These are phyloP conservation scores for Tribolium castaneum DNA, from an alignment of 1,140 invertebrate genomes.

Conservation along the genomic window DNA sequence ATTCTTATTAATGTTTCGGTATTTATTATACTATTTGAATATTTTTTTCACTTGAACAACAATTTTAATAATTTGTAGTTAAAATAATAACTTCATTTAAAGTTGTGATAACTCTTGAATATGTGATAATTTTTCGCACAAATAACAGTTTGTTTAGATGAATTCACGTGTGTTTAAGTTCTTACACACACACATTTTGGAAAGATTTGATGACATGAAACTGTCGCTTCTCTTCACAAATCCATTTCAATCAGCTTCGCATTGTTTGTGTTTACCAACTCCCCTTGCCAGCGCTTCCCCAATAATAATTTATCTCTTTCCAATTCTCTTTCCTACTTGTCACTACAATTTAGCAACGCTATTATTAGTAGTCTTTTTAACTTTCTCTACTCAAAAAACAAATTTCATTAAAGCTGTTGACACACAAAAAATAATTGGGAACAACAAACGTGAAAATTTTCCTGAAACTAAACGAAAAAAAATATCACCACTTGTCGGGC, in stretches of 20 bases:
- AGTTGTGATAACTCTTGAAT: no score
- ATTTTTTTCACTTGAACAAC: no score
- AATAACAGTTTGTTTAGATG: no score
- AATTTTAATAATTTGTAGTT: no score
- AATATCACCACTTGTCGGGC: neutral
- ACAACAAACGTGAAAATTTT: no score
- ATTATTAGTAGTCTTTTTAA: conserved; percentile 14
- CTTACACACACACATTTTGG: neutral
- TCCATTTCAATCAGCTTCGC: neutral
- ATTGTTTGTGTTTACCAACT: conserved; percentile 25
- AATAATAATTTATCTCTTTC: conserved; percentile 5
- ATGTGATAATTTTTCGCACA: no score
- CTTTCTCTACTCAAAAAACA: neutral
- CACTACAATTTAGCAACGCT: neutral
- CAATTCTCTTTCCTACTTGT: conserved; percentile 13
- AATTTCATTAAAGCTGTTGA: conserved; percentile 16
- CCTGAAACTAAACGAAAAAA: no score
- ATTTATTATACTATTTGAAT: no score
- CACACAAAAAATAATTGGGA: neutral
- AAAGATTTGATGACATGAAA: neutral
- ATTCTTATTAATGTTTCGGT: no score
- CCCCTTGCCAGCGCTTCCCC: neutral
- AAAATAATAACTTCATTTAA: no score
- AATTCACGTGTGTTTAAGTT: no score
- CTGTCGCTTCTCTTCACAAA: conserved; percentile 4